These are phyloP conservation scores for Helleia helle DNA, from an alignment of 2,888 invertebrate genomes.

Conservation along the genomic window DNA sequence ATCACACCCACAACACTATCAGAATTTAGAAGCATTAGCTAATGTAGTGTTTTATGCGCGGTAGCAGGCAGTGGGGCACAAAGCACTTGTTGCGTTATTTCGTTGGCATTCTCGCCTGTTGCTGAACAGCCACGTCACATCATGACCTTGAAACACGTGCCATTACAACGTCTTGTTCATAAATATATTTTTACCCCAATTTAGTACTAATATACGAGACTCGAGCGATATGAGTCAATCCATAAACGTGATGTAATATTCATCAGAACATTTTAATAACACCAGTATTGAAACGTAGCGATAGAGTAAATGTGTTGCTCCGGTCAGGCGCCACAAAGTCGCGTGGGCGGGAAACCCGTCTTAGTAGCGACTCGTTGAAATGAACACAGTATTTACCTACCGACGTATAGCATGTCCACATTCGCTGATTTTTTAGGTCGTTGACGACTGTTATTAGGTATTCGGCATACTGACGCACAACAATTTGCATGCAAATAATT, in stretches of 20 bases:
- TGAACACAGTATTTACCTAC: slow-evolving; percentile 27
- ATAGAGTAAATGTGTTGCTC: slow-evolving; percentile 45
- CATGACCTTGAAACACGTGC: slow-evolving; percentile 46
- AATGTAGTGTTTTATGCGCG: slow-evolving; percentile 41
- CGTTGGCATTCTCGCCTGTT: slow-evolving; percentile 59
- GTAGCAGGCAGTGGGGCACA: slow-evolving; percentile 36
- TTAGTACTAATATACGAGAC: neutral
- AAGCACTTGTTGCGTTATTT: slow-evolving; percentile 70
- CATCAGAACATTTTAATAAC: slow-evolving; percentile 17
- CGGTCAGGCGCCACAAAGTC: slow-evolving; percentile 64
- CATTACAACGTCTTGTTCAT: slow-evolving; percentile 20
- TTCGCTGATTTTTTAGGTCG: slow-evolving; percentile 8
- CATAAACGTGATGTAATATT: slow-evolving; percentile 13
- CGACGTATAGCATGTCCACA: slow-evolving; percentile 13
- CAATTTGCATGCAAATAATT: slow-evolving; percentile 5
- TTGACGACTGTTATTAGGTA: slow-evolving; percentile 11
- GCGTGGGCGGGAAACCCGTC: slow-evolving; percentile 72
- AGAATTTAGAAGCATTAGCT: slow-evolving; percentile 34
- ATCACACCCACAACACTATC: slow-evolving; percentile 9
- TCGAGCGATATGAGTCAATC: neutral
- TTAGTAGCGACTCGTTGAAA: slow-evolving; percentile 43
- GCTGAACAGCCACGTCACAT: slow-evolving; percentile 50
- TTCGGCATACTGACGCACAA: slow-evolving; percentile 5
- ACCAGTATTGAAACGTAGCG: slow-evolving; percentile 35
- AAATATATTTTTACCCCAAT: slow-evolving; percentile 2